A percentile compares a stretch with the other conserved stretches of the same genome.
Conservation (phyloP, 2,797 vertebrate genomes). For the Threskiornis aethiopicus region DNA sequence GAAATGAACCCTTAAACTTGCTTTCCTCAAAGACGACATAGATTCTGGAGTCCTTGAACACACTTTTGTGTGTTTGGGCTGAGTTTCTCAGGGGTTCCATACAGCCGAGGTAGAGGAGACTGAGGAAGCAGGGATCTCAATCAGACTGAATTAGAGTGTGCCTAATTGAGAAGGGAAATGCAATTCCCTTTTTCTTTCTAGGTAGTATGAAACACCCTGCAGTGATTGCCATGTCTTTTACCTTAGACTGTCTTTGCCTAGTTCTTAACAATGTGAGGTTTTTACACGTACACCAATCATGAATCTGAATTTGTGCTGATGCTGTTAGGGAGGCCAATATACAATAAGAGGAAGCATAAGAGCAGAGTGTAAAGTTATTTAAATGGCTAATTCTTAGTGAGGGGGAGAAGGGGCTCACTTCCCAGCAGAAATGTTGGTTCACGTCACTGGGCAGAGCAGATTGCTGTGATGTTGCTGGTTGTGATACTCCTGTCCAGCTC, state of each 20-base stretch:
- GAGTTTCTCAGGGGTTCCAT: background rate
- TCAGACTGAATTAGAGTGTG: background rate
- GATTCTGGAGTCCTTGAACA: background rate
- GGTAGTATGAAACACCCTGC: background rate
- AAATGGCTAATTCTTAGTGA: background rate
- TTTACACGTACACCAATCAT: background rate
- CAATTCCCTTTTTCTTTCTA: background rate
- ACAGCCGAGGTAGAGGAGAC: background rate
- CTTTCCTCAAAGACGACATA: background rate
- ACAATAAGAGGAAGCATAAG: background rate
- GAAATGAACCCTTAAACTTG: background rate
- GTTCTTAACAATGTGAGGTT: background rate
- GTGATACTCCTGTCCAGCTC: background rate
- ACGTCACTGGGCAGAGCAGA: background rate
- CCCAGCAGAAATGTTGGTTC: background rate
- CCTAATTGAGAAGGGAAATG: background rate
- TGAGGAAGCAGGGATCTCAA: background rate
- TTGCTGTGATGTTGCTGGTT: background rate
- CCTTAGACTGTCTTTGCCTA: background rate
- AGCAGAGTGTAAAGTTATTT: background rate
- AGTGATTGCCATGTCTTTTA: background rate
- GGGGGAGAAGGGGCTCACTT: fast-evolving
- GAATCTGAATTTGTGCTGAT: background rate
- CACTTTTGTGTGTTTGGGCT: background rate
- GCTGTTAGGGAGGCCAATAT: background rate